Base-by-base conservation (phyloP, 2,797 vertebrate genomes). In the Psittacula derbiana region DNA sequence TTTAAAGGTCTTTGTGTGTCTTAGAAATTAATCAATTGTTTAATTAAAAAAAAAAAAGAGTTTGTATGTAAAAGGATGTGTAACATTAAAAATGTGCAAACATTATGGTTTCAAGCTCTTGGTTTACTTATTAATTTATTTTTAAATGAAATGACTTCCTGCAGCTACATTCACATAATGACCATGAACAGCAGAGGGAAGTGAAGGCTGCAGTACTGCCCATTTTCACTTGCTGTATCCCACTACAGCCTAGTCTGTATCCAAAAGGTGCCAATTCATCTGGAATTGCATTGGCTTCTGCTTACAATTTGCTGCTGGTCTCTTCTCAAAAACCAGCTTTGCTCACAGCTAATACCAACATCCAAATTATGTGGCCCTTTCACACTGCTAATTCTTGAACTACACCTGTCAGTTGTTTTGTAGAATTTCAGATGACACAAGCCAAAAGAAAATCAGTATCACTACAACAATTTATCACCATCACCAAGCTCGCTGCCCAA, bases 11-110 rank as follows among this genome's bases (percentile, higher is more conserved):
- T 82, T 81, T 93, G 25, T 93, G 31, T 93, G 89, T 92, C n/a
- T 23, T 73, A 80, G 50, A 93, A 94, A 93, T 80, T 86, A 88
- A 93, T 94, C 28, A 69, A 30, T 72, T 92, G 27, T 74, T 96
- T 91, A 64, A 74, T 82, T 82, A 25, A 52, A 90, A 84, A 86
- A 64, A 36, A 53, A 25, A 88, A 70, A 70, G 33, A 93, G 6
- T 40, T 30, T 46, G 24, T n/a, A 72, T 7, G 49, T 67, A 50
- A 52, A 66, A 27, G 18, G 28, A 71, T 62, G 12, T 19, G 4
- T 15, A 81, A 16, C 4, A 8, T 40, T 44, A 44, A 58, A 73
- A 86, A 53, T 23, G 6, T 60, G 57, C 2, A 1, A 40, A 31
- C 46, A 31, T 33, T 20, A 15, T 60, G 49, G 49, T 65, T 90